Conservation (phyloP, 2,113 vertebrate species). For the Callopanchax toddi region DNA sequence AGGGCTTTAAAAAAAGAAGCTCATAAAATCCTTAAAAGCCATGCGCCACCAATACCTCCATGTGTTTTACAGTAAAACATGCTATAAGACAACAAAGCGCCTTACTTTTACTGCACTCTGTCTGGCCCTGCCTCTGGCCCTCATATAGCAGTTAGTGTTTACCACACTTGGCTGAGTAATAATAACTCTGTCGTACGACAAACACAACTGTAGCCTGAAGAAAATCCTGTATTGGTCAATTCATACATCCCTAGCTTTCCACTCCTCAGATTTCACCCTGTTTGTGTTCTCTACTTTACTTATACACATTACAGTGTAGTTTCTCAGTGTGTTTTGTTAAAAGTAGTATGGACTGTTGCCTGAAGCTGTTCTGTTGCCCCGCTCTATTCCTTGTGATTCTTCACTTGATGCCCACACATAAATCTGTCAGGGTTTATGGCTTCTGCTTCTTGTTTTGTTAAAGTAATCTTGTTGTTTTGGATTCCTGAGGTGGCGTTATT, state of each 20-base stretch:
- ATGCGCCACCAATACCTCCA: slow-evolving; percentile 55
- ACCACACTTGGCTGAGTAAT: slow-evolving; percentile 72
- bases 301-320: slow-evolving; percentile 12
- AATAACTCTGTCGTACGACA: slow-evolving; percentile 68
- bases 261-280: slow-evolving; percentile 10
- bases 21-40: slow-evolving; percentile 41
- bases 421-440: slow-evolving; percentile 15
- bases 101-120: slow-evolving; percentile 65
- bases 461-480: slow-evolving; percentile 4
- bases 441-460: not conserved
- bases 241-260: slow-evolving; percentile 19
- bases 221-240: slow-evolving; percentile 47
- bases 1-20: too few species aligned
- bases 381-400: slow-evolving; percentile 21
- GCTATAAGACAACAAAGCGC: slow-evolving; percentile 61
- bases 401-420: slow-evolving; percentile 25
- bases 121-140: slow-evolving; percentile 67
- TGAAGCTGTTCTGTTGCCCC: slow-evolving; percentile 29
- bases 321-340: slow-evolving; percentile 19
- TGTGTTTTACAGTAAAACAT: slow-evolving; percentile 58
- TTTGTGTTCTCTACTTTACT: slow-evolving; percentile 23
- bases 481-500: not conserved
- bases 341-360: slow-evolving; percentile 21
- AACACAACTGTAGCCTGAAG: slow-evolving; percentile 65
- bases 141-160: slow-evolving; percentile 73